Base-by-base conservation (phyloP, 2,888 invertebrate species). In the Stenotaenia linearis region DNA sequence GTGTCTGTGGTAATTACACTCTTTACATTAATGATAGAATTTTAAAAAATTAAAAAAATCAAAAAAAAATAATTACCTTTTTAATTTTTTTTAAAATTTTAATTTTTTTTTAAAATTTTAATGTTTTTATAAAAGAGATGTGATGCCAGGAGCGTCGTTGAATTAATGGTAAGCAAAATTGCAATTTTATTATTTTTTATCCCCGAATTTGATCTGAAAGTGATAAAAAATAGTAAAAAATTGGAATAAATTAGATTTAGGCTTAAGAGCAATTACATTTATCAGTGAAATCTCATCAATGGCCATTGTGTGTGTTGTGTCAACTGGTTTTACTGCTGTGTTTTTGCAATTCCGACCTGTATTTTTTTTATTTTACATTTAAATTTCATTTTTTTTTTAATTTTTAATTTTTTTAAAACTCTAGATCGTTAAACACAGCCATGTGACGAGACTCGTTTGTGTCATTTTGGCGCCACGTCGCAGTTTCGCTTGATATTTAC, bases 391-490 rank as follows among this genome's bases (percentile, higher is more conserved):
- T 23, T 56, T 56, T 56, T 56, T 56, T 18, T 18, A n/a, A n/a
- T n/a, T n/a, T n/a, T n/a, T n/a, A n/a, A n/a, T n/a, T 21, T 6
- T 21, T 23, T 23, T 23, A 23, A n/a, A n/a, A n/a, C 25, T 61
- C 61, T 61, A 23, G 12, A 61, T 61, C 61, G 61, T 61, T 61
- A 61, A 61, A 61, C 61, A 61, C 61, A 10, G 25, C 25, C 25
- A 61, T 61, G 25, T 23, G 61, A 61, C 61, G 61, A 23, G 61
- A 61, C 61, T 61, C 61, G 61, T 61, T 61, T 61, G 61, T 28
- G 61, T 61, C 61, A 61, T 61, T 61, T 61, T 61, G 61, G 61
- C 61, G 61, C 61, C 61, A 61, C 25, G 61, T 61, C 61, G 61
- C 28, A 61, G 25, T 10, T 61, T 25, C 45, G n/a, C 12, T 18